These are phyloP conservation scores for Axis porcinus DNA, from an alignment of 2,113 vertebrate species.

Conservation along the genomic window DNA sequence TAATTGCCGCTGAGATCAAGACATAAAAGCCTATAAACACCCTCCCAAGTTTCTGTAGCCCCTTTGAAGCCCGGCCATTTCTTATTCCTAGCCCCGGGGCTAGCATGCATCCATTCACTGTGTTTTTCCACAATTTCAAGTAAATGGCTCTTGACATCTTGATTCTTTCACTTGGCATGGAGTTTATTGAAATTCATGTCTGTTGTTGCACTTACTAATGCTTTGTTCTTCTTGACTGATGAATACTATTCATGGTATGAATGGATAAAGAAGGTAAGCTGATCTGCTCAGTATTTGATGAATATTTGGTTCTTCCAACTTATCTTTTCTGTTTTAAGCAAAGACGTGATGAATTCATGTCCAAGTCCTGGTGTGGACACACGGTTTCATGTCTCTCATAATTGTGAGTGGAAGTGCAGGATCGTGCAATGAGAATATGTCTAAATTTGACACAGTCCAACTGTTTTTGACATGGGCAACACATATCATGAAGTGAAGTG, in stretches of 20 bases:
- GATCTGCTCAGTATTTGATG: neutral
- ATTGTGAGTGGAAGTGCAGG: rapidly evolving
- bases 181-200: neutral
- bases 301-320: neutral
- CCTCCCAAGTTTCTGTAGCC: rapidly evolving
- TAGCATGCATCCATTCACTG: neutral
- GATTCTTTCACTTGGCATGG: rapidly evolving
- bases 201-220: neutral
- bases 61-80: neutral
- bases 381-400: neutral
- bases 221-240: neutral
- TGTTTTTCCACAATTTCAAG: neutral
- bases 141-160: no score
- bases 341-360: rapidly evolving
- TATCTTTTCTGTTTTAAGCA: neutral
- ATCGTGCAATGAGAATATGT: rapidly evolving
- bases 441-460: neutral
- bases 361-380: rapidly evolving
- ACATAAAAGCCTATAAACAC: rapidly evolving
- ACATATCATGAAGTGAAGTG: neutral
- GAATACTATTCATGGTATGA: neutral
- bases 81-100: neutral
- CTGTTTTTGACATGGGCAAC: neutral
- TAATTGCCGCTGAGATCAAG: no score
- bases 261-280: neutral